Evolutionary conservation across 2,888 invertebrate genomes (phyloP).

Genomic region (Junonia oenone): DNA sequence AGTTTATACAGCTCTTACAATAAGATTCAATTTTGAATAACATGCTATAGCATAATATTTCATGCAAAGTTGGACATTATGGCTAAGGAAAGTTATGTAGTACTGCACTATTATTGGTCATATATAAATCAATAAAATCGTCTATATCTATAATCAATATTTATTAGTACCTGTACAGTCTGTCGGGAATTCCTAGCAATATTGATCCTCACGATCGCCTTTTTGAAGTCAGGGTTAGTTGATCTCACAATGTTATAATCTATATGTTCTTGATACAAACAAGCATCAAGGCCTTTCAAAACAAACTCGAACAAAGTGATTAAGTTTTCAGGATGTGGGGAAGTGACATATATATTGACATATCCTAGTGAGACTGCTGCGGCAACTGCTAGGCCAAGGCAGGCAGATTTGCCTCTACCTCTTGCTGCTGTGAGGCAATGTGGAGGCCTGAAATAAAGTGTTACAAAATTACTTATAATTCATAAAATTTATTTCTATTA

Average conservation of each 20-base stretch:
- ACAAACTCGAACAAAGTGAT: constrained; percentile 98
- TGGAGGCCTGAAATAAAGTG: constrained; percentile 84
- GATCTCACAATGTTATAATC: constrained; percentile 97
- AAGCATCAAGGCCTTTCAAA: constrained; percentile 95
- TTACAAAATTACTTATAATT: no score
- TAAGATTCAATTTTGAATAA: no score
- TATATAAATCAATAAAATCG: no score
- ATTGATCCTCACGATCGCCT: constrained; percentile 95
- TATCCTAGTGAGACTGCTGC: constrained; percentile 91
- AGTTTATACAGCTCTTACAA: no score
- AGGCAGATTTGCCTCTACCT: constrained; percentile 98
- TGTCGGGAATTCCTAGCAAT: constrained; percentile 94
- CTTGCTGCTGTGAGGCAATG: constrained; percentile 97
- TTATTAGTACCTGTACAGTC: constrained; percentile 90
- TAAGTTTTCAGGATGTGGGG: constrained; percentile 98
- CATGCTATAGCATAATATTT: no score
- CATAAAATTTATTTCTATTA: no score
- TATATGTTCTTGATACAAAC: constrained; percentile 96
- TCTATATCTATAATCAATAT: no score
- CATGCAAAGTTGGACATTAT: no score
- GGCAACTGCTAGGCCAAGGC: constrained; percentile 94
- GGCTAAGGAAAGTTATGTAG: no score
- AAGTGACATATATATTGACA: constrained; percentile 97
- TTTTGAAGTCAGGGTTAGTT: constrained; percentile 97
- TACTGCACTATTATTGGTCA: no score